phyloP scores from a whole-genome alignment of 1,140 invertebrate genomes.

The Streblospio benedicti region DNA sequence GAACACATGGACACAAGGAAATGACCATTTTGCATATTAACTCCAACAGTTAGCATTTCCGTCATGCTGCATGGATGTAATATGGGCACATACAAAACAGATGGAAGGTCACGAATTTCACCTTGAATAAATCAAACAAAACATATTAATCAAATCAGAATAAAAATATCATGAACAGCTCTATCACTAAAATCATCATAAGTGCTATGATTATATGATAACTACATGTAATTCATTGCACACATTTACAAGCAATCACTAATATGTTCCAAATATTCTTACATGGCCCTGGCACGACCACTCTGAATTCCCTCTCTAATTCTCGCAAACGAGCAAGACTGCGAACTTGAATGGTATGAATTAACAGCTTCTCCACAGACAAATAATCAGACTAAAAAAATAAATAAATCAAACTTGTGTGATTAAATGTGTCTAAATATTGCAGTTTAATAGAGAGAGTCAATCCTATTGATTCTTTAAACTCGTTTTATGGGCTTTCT shows the following conservation, averaged over 20 bases:
- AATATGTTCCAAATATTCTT: no score
- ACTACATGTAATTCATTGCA: no score
- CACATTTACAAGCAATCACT: no score
- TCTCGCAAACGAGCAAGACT: slow-evolving; percentile 50
- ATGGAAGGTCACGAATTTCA: slow-evolving; percentile 54
- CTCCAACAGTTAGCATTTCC: slow-evolving; percentile 80
- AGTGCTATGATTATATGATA: no score
- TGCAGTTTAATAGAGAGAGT: no score
- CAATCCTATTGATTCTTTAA: no score
- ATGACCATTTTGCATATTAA: slow-evolving; percentile 88
- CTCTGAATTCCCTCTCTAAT: slow-evolving; percentile 8
- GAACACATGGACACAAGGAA: slow-evolving; percentile 72
- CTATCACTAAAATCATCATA: no score
- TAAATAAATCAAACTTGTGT: not conserved
- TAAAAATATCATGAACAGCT: no score
- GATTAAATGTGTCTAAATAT: not conserved
- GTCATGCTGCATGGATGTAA: slow-evolving; percentile 78
- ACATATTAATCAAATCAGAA: no score
- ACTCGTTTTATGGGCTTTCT: no score
- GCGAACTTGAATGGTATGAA: slow-evolving; percentile 92
- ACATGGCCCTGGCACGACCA: not conserved
- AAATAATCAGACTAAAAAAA: slow-evolving; percentile 65
- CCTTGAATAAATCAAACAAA: slow-evolving; percentile 43
- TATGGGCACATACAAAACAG: slow-evolving; percentile 79
- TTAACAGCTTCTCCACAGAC: slow-evolving; percentile 88